Evolutionary conservation across 2,113 vertebrate species (phyloP).

Genomic region (Corythoichthys haematopterus): DNA sequence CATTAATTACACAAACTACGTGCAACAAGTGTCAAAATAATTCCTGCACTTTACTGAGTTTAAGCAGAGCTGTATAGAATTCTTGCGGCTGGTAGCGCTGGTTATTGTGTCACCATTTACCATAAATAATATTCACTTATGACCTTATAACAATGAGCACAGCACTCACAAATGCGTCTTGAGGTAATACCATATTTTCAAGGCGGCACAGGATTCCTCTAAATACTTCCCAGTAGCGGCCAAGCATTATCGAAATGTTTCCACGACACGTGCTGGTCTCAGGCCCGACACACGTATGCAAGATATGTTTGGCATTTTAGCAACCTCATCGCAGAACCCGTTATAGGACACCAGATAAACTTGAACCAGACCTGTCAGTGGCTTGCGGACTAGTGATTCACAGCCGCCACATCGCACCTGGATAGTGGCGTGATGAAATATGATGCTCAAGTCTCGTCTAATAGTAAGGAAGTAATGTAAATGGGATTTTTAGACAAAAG

Average conservation of each 20-base stretch:
- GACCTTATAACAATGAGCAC: conserved; percentile 5
- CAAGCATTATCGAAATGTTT: conserved; percentile 47
- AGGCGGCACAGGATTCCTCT: conserved; percentile 31
- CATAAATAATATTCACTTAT: conserved; percentile 4
- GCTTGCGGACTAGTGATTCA: conserved; percentile 22
- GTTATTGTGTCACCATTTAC: neutral
- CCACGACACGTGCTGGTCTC: conserved; percentile 15
- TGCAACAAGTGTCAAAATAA: too few species aligned
- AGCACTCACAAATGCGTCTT: neutral
- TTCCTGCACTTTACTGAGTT: too few species aligned
- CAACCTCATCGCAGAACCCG: conserved; percentile 18
- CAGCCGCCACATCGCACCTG: conserved; percentile 22
- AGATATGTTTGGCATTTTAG: conserved; percentile 27
- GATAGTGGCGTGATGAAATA: conserved; percentile 27
- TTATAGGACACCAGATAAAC: neutral
- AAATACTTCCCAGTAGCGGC: conserved; percentile 10
- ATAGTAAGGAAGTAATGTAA: neutral
- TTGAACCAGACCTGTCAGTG: conserved; percentile 1
- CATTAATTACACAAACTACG: too few species aligned
- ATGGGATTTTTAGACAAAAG: neutral
- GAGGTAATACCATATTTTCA: conserved; percentile 24
- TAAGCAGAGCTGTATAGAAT: too few species aligned
- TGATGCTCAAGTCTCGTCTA: conserved; percentile 7
- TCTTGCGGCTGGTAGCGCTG: too few species aligned
- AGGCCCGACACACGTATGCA: conserved; percentile 8